Conservation (phyloP, 2,888 invertebrate genomes). For the Marronus borbonicus region DNA sequence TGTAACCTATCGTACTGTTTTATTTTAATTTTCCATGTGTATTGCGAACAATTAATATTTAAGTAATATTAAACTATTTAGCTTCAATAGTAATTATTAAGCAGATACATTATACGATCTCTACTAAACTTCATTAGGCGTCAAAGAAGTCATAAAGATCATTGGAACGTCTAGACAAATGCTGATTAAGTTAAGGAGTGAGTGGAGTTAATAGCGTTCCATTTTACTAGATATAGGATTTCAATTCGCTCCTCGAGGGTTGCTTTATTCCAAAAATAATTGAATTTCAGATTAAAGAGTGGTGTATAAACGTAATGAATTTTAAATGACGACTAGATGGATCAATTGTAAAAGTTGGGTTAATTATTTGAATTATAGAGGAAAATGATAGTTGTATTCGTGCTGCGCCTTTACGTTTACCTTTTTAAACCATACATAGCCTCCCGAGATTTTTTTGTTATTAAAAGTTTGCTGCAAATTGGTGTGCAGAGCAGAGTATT, state of each 20-base stretch:
- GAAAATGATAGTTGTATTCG: slow-evolving; percentile 16
- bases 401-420: neutral
- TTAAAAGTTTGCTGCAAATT: slow-evolving; percentile 25
- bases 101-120: no score
- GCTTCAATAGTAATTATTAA: no score
- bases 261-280: slow-evolving; percentile 20
- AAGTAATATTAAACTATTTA: no score
- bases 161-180: slow-evolving; percentile 11
- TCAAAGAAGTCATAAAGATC: slow-evolving; percentile 10
- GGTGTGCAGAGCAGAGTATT: neutral
- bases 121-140: neutral
- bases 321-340: slow-evolving; percentile 13
- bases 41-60: no score
- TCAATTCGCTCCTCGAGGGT: slow-evolving; percentile 8
- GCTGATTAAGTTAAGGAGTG: slow-evolving; percentile 5
- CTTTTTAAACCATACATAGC: slow-evolving; percentile 18
- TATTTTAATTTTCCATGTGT: no score
- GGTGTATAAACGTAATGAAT: slow-evolving; percentile 19
- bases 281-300: slow-evolving; percentile 14
- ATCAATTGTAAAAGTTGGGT: slow-evolving; percentile 22
- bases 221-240: slow-evolving; percentile 22
- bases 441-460: neutral
- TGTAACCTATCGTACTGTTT: no score
- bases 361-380: slow-evolving; percentile 25
- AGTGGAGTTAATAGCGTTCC: neutral